phyloP scores from a whole-genome alignment of 2,888 invertebrate species.

The Pimpla rufipes region DNA sequence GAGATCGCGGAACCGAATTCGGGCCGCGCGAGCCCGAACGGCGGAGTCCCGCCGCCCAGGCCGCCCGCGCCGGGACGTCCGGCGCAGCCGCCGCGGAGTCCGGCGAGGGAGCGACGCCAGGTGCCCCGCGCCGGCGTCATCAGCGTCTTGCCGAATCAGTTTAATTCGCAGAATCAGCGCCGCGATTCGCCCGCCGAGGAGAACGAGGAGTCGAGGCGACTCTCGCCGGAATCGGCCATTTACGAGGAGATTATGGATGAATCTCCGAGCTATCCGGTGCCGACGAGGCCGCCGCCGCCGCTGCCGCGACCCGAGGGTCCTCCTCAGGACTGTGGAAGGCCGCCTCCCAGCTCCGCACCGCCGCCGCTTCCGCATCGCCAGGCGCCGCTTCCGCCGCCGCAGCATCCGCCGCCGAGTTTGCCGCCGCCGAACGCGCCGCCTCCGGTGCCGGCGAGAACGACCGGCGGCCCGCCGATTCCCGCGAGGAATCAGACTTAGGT shows the following conservation, averaged over 20 bases:
- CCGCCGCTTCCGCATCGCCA: constrained; percentile 83
- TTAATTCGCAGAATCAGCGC: constrained; percentile 60
- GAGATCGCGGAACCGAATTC: constrained; percentile 87
- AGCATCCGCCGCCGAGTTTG: constrained; percentile 83
- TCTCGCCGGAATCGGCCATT: constrained; percentile 83
- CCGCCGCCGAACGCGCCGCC: constrained; percentile 85
- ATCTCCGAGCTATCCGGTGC: constrained; percentile 80
- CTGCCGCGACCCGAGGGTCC: constrained; percentile 79
- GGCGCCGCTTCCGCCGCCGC: constrained; percentile 81
- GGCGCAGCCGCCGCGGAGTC: constrained; percentile 81
- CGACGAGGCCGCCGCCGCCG: constrained; percentile 83
- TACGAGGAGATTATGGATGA: constrained; percentile 84
- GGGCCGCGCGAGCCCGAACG: constrained; percentile 86
- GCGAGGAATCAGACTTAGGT: constrained; percentile 85
- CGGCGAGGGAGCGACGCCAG: constrained; percentile 78
- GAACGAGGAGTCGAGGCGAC: constrained; percentile 73
- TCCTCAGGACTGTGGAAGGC: constrained; percentile 74
- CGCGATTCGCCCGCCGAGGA: constrained; percentile 52
- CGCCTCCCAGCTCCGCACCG: constrained; percentile 77
- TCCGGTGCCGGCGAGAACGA: constrained; percentile 87
- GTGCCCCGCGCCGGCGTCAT: constrained; percentile 82
- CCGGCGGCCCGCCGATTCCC: constrained; percentile 89
- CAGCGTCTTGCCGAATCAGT: constrained; percentile 81
- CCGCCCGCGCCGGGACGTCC: constrained; percentile 85
- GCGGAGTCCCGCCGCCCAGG: constrained; percentile 86